Conservation (phyloP, 2,113 vertebrate genomes). For the Alosa alosa region DNA sequence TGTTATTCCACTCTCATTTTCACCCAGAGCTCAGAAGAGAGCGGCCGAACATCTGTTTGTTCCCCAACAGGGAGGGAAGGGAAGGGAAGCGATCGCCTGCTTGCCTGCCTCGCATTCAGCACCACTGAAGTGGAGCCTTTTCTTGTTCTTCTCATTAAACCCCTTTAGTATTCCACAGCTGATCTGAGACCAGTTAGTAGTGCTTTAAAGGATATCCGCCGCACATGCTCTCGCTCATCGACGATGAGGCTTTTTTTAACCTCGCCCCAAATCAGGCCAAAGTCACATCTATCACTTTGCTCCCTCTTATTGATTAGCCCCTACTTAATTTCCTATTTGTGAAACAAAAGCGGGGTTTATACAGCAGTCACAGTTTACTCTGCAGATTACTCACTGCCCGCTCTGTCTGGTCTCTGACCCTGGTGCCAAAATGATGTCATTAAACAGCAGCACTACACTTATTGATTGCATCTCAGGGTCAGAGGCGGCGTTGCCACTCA, state of each 20-base stretch:
- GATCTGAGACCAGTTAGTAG: neutral
- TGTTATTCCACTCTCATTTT: constrained; percentile 7
- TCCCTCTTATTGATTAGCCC: neutral
- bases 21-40: neutral
- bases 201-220: neutral
- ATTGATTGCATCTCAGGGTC: neutral
- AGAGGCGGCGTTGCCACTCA: neutral
- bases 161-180: neutral
- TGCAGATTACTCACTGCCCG: neutral
- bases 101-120: neutral
- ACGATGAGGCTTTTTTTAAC: neutral
- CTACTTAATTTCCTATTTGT: neutral
- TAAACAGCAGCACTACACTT: neutral
- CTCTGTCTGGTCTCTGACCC: neutral
- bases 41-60: neutral
- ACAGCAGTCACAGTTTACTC: neutral
- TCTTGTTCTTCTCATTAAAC: neutral
- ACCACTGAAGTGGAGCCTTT: neutral
- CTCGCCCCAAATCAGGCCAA: neutral
- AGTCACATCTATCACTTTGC: neutral
- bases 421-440: neutral
- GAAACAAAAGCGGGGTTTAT: neutral
- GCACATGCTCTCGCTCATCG: neutral
- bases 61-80: neutral
- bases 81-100: neutral